Conservation (phyloP, 2,888 invertebrate genomes). For the Zeuzera pyrina region DNA sequence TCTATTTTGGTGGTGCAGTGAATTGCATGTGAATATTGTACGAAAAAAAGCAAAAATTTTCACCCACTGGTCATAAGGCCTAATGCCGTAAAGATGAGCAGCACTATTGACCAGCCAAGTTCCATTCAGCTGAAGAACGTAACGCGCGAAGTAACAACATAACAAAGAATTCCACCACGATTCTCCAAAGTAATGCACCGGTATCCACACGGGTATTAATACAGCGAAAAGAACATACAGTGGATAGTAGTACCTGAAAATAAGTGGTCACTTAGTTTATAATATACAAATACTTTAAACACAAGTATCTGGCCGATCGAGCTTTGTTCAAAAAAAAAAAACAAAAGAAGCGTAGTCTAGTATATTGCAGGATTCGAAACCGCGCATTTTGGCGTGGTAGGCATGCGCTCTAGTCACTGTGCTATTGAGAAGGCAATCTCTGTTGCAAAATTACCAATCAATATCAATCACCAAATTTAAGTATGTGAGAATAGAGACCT, state of each 20-base stretch:
- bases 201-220: slow-evolving; percentile 75
- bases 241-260: slow-evolving; percentile 77
- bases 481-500: no score
- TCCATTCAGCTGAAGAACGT: slow-evolving; percentile 76
- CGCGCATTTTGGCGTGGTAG: no score
- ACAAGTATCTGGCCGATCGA: background rate
- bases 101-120: slow-evolving; percentile 90
- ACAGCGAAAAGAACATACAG: slow-evolving; percentile 74
- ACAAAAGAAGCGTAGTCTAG: background rate
- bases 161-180: slow-evolving; percentile 72
- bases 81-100: slow-evolving; percentile 84
- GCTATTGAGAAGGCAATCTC: no score
- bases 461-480: no score
- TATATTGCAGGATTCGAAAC: no score
- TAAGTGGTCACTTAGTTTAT: slow-evolving; percentile 4
- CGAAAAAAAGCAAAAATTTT: no score
- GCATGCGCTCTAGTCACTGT: no score
- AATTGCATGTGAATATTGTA: no score
- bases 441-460: no score
- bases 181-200: slow-evolving; percentile 81
- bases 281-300: background rate
- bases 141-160: slow-evolving; percentile 75
- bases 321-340: background rate
- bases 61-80: slow-evolving; percentile 83
- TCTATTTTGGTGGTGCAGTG: no score